Evolutionary conservation across 2,888 invertebrate genomes (phyloP).

Genomic region (Thyatira batis): DNA sequence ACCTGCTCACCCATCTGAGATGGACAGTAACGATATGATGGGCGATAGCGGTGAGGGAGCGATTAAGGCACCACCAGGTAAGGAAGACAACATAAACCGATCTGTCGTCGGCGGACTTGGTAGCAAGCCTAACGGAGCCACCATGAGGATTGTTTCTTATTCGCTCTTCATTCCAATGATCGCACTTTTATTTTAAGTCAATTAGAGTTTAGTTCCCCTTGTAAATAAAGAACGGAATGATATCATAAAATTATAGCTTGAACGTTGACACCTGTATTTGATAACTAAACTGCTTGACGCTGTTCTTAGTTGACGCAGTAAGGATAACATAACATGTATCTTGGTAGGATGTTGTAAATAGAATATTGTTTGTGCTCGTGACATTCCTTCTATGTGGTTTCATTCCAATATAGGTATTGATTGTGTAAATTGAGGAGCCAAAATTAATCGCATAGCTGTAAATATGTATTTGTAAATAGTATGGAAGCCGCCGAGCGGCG

Average conservation of each 20-base stretch:
- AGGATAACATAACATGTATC: constrained; percentile 31
- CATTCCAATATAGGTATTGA: constrained; percentile 72
- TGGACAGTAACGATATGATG: constrained; percentile 56
- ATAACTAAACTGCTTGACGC: constrained; percentile 64
- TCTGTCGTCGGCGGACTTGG: constrained; percentile 68
- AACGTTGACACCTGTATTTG: constrained; percentile 55
- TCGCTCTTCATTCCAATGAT: constrained; percentile 57
- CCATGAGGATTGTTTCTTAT: constrained; percentile 41
- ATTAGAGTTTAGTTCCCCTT: constrained; percentile 38
- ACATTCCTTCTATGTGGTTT: constrained; percentile 78
- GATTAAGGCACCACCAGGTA: constrained; percentile 48
- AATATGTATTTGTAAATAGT: constrained; percentile 78
- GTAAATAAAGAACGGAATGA: constrained; percentile 64
- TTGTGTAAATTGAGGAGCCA: constrained; percentile 64
- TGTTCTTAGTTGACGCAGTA: constrained; percentile 54
- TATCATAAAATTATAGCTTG: constrained; percentile 61
- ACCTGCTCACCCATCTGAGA: constrained; percentile 45
- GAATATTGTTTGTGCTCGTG: constrained; percentile 53
- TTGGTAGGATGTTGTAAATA: constrained; percentile 64
- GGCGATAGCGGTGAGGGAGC: constrained; percentile 60
- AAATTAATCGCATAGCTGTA: constrained; percentile 72
- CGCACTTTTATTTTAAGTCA: constrained; percentile 60
- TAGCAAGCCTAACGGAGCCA: constrained; percentile 56
- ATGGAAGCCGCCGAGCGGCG: constrained; percentile 74
- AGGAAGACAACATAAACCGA: constrained; percentile 63